A percentile compares a stretch with the other conserved stretches of the same genome.
These are phyloP conservation scores for Adoxophyes honmai DNA, from an alignment of 1,140 invertebrate genomes.

Conservation along the genomic window DNA sequence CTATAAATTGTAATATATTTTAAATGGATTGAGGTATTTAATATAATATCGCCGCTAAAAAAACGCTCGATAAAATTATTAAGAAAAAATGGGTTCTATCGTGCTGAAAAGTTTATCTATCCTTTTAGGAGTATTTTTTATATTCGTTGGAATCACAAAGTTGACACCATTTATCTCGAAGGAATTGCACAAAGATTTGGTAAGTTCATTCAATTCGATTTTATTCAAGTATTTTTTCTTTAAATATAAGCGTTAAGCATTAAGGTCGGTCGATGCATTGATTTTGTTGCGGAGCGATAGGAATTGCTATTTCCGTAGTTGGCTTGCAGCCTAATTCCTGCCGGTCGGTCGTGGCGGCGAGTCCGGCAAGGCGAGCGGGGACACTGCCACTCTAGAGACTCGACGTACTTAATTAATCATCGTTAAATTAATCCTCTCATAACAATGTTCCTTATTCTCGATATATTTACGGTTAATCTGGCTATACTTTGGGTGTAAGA, in stretches of 20 bases:
- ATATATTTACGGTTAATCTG: not conserved
- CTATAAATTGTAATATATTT: not conserved
- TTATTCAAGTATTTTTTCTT: conserved; percentile 26
- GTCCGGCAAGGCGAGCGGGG: conserved; percentile 39
- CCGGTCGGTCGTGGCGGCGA: conserved; percentile 38
- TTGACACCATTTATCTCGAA: conserved; percentile 93
- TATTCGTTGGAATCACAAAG: conserved; percentile 96
- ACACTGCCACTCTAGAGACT: conserved; percentile 2
- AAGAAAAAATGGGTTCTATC: conserved; percentile 80
- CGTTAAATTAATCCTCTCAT: not conserved
- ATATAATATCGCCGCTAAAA: not conserved
- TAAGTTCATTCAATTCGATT: conserved; percentile 69
- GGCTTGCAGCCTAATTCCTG: conserved; percentile 76
- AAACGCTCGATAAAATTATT: conserved; percentile 14
- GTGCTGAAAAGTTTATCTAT: conserved; percentile 94
- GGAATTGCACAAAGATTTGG: conserved; percentile 98
- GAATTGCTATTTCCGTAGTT: conserved; percentile 76
- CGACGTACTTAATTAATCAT: conserved; percentile 13
- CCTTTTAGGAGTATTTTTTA: conserved; percentile 95
- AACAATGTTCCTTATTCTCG: conserved; percentile 12
- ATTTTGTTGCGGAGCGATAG: conserved; percentile 63
- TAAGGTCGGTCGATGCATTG: conserved; percentile 59
- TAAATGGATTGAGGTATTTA: conserved; percentile 7
- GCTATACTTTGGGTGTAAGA: too few relatives aligned
- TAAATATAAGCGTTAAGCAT: conserved; percentile 34